Evolutionary conservation across 2,888 invertebrate genomes (phyloP).

Genomic region (Camptogramma bilineatum): DNA sequence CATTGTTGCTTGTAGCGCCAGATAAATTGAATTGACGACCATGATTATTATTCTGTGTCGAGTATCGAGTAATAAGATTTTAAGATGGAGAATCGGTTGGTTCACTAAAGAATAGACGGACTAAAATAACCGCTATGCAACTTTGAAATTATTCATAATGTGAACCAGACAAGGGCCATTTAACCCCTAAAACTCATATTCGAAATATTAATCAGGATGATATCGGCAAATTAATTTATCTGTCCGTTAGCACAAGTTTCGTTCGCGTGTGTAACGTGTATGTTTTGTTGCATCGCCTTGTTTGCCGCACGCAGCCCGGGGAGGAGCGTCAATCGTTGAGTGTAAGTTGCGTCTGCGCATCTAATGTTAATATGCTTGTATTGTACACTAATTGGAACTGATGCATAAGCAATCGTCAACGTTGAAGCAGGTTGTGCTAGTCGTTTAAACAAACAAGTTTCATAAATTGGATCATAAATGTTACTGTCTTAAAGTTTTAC

Average conservation of each 20-base stretch:
- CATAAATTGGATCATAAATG: not conserved
- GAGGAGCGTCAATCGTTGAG: slow-evolving; percentile 90
- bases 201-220: not conserved
- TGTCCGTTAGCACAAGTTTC: slow-evolving; percentile 35
- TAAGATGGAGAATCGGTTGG: too few relatives aligned
- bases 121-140: not conserved
- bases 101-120: too few relatives aligned
- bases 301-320: slow-evolving; percentile 85
- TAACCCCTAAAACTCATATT: not conserved
- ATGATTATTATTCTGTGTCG: not conserved
- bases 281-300: slow-evolving; percentile 82
- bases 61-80: too few relatives aligned
- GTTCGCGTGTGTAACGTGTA: slow-evolving; percentile 73
- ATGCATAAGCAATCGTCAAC: not conserved
- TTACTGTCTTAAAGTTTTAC: not conserved
- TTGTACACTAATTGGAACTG: slow-evolving; percentile 39
- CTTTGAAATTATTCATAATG: not conserved
- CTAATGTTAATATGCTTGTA: slow-evolving; percentile 30
- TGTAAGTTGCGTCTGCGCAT: slow-evolving; percentile 84
- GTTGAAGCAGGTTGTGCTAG: slow-evolving; percentile 5
- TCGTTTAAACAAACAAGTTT: not conserved
- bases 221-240: slow-evolving; percentile 19
- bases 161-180: not conserved
- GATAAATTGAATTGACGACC: slow-evolving; percentile 25
- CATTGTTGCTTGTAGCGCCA: slow-evolving; percentile 39